Conservation (phyloP, 2,888 invertebrate species). For the Gymnoscelis rufifasciata region DNA sequence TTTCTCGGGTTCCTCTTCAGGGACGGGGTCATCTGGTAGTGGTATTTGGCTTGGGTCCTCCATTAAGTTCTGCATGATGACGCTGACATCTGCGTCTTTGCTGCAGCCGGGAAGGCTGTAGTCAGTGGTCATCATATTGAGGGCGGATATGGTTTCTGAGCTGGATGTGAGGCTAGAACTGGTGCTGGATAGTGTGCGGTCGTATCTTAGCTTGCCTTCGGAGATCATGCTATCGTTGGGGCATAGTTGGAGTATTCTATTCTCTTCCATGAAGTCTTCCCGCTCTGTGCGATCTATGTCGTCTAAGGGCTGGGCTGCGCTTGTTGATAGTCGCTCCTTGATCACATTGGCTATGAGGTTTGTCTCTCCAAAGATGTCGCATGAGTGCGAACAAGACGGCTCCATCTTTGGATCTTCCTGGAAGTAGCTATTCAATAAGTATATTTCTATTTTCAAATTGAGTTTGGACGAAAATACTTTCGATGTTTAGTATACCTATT, state of each 20-base stretch:
- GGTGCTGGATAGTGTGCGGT: slow-evolving; percentile 56
- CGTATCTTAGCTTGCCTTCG: slow-evolving; percentile 56
- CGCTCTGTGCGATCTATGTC: slow-evolving; percentile 68
- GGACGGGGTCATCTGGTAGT: slow-evolving; percentile 9
- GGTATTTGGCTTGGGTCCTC: slow-evolving; percentile 28
- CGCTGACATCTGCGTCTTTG: slow-evolving; percentile 60
- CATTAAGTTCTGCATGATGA: slow-evolving; percentile 63
- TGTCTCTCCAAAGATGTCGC: slow-evolving; percentile 54
- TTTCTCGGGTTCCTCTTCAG: slow-evolving; percentile 29
- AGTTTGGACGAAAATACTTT: too few relatives aligned
- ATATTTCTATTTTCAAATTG: too few relatives aligned
- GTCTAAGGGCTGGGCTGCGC: slow-evolving; percentile 54
- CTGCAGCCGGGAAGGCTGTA: slow-evolving; percentile 65
- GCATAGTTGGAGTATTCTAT: slow-evolving; percentile 64
- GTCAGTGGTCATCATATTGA: slow-evolving; percentile 51
- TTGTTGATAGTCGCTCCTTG: slow-evolving; percentile 32
- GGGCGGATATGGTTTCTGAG: slow-evolving; percentile 63
- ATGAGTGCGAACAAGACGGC: slow-evolving; percentile 64
- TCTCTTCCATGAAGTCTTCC: slow-evolving; percentile 71
- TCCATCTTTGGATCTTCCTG: slow-evolving; percentile 53
- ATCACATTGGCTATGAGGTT: slow-evolving; percentile 35
- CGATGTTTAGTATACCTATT: too few relatives aligned
- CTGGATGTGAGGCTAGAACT: slow-evolving; percentile 65
- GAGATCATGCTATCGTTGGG: slow-evolving; percentile 48
- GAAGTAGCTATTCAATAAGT: neutral